phyloP scores from a whole-genome alignment of 1,140 invertebrate species.

The Pseudoatta argentina region DNA sequence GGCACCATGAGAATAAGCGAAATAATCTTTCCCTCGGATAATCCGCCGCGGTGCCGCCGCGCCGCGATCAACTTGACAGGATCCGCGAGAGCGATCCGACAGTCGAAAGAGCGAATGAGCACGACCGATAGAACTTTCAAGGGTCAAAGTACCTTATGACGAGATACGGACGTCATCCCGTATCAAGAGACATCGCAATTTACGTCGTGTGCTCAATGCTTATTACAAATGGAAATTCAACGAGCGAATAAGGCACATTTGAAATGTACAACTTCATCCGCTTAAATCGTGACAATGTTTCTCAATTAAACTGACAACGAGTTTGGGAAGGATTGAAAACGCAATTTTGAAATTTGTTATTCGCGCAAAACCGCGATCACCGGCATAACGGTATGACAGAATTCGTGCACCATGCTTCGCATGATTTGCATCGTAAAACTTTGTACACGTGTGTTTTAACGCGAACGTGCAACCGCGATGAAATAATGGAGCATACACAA shows the following conservation, averaged over 20 bases:
- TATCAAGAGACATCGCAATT: conserved; percentile 22
- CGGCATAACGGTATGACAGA: conserved; percentile 45
- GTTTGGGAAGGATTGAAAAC: conserved; percentile 41
- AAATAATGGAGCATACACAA: conserved; percentile 75
- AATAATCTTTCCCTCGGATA: conserved; percentile 64
- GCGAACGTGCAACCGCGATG: conserved; percentile 74
- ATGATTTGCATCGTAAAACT: conserved; percentile 78
- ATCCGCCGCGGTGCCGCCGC: conserved; percentile 49
- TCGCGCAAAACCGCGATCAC: conserved; percentile 49
- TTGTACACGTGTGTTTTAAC: conserved; percentile 74
- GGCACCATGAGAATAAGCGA: conserved; percentile 59
- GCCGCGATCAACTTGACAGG: conserved; percentile 45
- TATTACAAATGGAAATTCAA: not conserved
- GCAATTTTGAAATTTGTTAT: conserved; percentile 49
- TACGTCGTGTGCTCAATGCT: not conserved
- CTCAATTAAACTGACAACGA: conserved; percentile 39
- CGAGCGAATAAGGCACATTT: not conserved
- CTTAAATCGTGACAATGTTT: conserved; percentile 41
- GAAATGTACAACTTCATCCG: conserved; percentile 45
- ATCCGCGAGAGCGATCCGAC: conserved; percentile 1
- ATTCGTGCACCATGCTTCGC: conserved; percentile 71
- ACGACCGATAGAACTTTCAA: conserved; percentile 18
- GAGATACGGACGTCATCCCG: not conserved
- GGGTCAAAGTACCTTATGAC: conserved; percentile 33
- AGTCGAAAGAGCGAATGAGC: conserved; percentile 7